A percentile compares a stretch with the other conserved stretches of the same genome.
Conservation (phyloP, 2,113 vertebrate genomes). For the Labrus mixtus region DNA sequence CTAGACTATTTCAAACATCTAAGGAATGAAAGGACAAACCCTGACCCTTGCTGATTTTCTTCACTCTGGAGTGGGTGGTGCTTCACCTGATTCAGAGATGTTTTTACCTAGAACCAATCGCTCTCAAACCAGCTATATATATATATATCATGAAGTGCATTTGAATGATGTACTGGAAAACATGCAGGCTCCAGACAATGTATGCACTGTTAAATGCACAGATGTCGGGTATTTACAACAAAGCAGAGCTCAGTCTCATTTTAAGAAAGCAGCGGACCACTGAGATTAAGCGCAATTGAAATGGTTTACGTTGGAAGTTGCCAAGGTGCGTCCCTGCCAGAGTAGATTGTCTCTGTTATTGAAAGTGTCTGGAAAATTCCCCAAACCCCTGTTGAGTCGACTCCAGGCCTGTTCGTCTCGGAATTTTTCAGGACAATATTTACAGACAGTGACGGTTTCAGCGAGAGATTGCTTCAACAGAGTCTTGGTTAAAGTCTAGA, state of each 20-base stretch:
- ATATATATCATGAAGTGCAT: slow-evolving; percentile 10
- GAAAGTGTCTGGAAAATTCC: slow-evolving; percentile 81
- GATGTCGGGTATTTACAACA: slow-evolving; percentile 46
- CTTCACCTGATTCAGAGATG: slow-evolving; percentile 43
- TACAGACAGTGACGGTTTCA: slow-evolving; percentile 48
- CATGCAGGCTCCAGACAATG: slow-evolving; percentile 28
- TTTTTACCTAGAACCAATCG: slow-evolving; percentile 19
- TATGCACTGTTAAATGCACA: slow-evolving; percentile 55
- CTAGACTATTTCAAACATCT: not conserved
- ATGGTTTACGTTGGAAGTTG: slow-evolving; percentile 68
- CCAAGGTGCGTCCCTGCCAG: slow-evolving; percentile 66
- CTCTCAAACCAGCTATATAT: slow-evolving; percentile 18
- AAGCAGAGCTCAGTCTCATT: slow-evolving; percentile 24
- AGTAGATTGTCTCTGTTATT: slow-evolving; percentile 80
- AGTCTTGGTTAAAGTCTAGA: not conserved
- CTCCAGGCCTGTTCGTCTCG: slow-evolving; percentile 62
- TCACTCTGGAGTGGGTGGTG: not conserved
- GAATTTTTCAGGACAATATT: slow-evolving; percentile 74
- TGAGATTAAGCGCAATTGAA: slow-evolving; percentile 58
- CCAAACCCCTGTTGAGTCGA: slow-evolving; percentile 37
- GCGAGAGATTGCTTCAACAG: slow-evolving; percentile 2
- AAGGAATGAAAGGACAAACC: not conserved
- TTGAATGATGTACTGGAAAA: slow-evolving; percentile 52
- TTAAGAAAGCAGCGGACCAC: slow-evolving; percentile 25
- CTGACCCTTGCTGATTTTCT: not conserved